Percentiles rank a stretch among this genome's conserved stretches.
Evolutionary conservation across 2,888 invertebrate species (phyloP).

Genomic region (Drosophila longiperda): DNA sequence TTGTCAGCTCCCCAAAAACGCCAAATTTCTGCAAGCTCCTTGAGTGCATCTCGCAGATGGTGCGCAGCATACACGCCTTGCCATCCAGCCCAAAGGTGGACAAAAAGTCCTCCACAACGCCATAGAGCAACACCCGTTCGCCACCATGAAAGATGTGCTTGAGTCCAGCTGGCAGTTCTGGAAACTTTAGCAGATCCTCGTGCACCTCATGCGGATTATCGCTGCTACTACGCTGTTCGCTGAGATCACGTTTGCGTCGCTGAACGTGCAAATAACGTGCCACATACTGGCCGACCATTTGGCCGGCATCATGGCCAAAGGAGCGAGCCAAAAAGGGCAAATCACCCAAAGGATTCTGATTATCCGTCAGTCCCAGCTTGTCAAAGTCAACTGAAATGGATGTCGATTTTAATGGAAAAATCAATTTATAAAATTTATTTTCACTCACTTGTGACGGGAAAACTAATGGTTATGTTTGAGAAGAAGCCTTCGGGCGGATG

Average conservation of each 20-base stretch:
- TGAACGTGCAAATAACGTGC: constrained; percentile 89
- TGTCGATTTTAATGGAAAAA: constrained; percentile 23
- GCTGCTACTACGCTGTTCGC: constrained; percentile 78
- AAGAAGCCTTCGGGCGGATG: constrained; percentile 94
- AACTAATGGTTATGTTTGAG: constrained; percentile 92
- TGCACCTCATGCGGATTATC: constrained; percentile 58
- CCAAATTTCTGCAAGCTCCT: constrained; percentile 91
- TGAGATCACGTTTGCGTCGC: constrained; percentile 84
- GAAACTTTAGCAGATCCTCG: constrained; percentile 68
- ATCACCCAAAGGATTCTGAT: constrained; percentile 93
- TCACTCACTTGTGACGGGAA: constrained; percentile 93
- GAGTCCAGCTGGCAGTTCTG: constrained; percentile 85
- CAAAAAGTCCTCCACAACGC: constrained; percentile 91
- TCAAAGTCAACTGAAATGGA: constrained; percentile 91
- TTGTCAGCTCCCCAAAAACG: constrained; percentile 92
- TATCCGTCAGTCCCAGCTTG: constrained; percentile 93
- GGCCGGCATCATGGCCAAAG: constrained; percentile 90
- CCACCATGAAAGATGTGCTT: constrained; percentile 91
- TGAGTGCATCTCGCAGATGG: constrained; percentile 94
- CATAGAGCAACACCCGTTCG: constrained; percentile 91
- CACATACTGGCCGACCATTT: constrained; percentile 89
- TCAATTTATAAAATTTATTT: not conserved
- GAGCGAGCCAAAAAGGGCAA: constrained; percentile 91
- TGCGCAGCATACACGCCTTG: constrained; percentile 91
- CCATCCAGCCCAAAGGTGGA: constrained; percentile 93